These are phyloP conservation scores for Zaprionus nigranus DNA, from an alignment of 1,140 invertebrate species.

Conservation along the genomic window DNA sequence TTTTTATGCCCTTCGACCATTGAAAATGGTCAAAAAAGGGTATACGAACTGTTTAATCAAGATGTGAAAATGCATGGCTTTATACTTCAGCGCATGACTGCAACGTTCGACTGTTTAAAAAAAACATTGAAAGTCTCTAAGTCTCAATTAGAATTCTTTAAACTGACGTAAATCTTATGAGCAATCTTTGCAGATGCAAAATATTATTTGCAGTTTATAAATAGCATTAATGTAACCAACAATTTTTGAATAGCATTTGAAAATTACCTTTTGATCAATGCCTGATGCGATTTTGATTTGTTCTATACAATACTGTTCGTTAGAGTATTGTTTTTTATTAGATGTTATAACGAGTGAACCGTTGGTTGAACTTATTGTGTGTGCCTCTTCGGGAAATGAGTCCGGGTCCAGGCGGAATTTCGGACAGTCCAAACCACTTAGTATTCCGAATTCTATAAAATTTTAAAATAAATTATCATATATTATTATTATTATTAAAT, in stretches of 20 bases:
- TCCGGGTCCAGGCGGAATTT: conserved; percentile 78
- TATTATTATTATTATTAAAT: no score
- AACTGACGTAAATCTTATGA: no score
- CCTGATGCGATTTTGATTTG: conserved; percentile 54
- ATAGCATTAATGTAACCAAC: background rate
- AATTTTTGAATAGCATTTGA: background rate
- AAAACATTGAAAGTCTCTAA: no score
- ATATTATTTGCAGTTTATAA: background rate
- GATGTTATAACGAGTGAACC: conserved; percentile 61
- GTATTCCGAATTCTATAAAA: conserved; percentile 61
- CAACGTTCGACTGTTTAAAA: no score
- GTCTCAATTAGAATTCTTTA: no score
- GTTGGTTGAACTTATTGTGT: conserved; percentile 64
- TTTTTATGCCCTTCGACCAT: no score
- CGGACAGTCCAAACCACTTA: conserved; percentile 66
- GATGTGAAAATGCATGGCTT: no score
- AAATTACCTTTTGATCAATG: conserved; percentile 66
- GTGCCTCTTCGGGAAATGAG: conserved; percentile 59
- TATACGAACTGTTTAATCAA: no score
- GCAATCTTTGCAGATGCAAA: no score
- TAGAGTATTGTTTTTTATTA: conserved; percentile 62
- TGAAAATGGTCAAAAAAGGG: no score
- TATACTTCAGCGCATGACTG: no score
- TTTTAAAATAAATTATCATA: background rate
- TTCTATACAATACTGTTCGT: conserved; percentile 74